Evolutionary conservation across 2,113 vertebrate species (phyloP).

Genomic region (Emydocephalus ijimae): DNA sequence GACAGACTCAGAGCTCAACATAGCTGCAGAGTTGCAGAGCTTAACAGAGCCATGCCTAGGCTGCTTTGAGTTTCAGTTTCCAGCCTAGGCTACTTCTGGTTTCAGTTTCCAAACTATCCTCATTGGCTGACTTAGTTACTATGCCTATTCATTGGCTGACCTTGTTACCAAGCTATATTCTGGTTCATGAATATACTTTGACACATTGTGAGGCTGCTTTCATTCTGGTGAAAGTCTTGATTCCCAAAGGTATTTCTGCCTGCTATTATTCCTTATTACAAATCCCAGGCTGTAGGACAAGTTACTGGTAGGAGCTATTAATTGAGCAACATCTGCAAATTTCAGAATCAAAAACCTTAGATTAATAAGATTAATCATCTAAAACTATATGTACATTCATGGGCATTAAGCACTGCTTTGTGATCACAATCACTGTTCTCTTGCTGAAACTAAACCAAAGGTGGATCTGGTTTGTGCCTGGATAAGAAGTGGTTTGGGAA

Average conservation of each 20-base stretch:
- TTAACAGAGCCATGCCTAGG: too few species aligned
- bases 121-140: too few species aligned
- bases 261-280: background rate
- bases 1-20: too few species aligned
- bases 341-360: background rate
- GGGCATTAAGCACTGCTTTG: background rate
- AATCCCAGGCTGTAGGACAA: background rate
- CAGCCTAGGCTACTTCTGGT: too few species aligned
- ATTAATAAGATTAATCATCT: background rate
- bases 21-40: too few species aligned
- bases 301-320: background rate
- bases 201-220: background rate
- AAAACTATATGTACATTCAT: background rate
- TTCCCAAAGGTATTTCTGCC: background rate
- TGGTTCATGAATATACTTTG: too few species aligned
- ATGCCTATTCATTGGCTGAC: too few species aligned
- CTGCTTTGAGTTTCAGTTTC: too few species aligned
- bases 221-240: background rate
- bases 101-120: too few species aligned
- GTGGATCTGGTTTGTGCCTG: background rate
- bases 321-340: background rate
- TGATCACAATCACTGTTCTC: background rate
- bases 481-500: background rate
- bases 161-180: too few species aligned
- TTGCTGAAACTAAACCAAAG: background rate